Evolutionary conservation across 92 coral and sea anemone species (phyloP), one percentile per base, ranked within the genome.

Genomic region (Heliopora coerulea): DNA sequence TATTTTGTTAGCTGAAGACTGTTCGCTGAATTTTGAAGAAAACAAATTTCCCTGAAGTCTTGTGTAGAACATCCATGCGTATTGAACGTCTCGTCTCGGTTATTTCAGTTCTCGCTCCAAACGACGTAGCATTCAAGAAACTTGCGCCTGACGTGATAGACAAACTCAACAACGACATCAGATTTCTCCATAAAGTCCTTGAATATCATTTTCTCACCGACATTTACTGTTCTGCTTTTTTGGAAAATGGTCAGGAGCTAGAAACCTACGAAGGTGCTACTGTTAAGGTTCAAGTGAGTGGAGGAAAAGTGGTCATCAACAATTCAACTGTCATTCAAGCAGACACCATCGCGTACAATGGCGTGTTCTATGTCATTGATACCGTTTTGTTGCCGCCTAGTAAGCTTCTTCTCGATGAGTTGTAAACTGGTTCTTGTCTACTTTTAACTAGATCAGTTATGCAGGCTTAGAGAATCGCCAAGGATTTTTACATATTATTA

Each of bases 301-400:
- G 74, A 49, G 54, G 1, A 17, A 67, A 67, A 29, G 74, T 67
- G 74, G 40, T 44, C 27, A 67, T 24, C 33, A 27, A 42, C 4
- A 44, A 67, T 27, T 46, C 74, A 13, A 67, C 74, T 30, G 25
- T 67, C 40, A 67, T 67, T 59, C 39, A 67, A 67, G 57, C 74
- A 30, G 59, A 67, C 24, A 67, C 48, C 3, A 67, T 67, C 15
- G 74, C 74, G 26, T 67, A 21, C 74, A 67, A 67, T 48, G 74
- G 74, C 32, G 59, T 67, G 37, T 13, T 44, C 25, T 37, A 67
- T 24, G 74, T 67, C 34, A 67, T 67, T 25, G 74, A 67, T 34
- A 67, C 74, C 14, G 74, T 67, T 3, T 48, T 67, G 74, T 26
- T 67, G 18, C 74, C 74, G n/a, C 74, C 74, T n/a, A n/a, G n/a